phyloP scores from a whole-genome alignment of 2,113 vertebrate species.

The Antennarius striatus region DNA sequence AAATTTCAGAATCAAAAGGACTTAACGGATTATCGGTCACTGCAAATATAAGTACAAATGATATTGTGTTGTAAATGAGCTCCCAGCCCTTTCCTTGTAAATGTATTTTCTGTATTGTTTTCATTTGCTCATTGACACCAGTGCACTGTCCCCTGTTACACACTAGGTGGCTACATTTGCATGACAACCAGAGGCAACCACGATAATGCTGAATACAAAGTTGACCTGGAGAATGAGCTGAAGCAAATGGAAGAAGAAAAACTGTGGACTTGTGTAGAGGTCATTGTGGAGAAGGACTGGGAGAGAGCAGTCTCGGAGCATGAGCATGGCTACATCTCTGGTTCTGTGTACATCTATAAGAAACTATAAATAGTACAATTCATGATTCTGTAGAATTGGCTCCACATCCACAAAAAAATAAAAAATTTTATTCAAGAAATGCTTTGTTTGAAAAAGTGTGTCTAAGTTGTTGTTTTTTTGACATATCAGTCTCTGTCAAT shows the following conservation, averaged over 20 bases:
- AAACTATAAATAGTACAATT: constrained; percentile 56
- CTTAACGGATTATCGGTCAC: too few relatives aligned
- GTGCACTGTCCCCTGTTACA: constrained; percentile 10
- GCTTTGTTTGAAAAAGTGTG: too few relatives aligned
- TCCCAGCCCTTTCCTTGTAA: too few relatives aligned
- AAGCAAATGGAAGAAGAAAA: constrained; percentile 76
- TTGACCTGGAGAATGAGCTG: constrained; percentile 73
- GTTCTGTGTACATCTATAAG: constrained; percentile 84
- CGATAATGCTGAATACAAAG: constrained; percentile 83
- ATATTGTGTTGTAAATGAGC: too few relatives aligned
- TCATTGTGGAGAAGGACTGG: constrained; percentile 81
- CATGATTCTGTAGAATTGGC: background rate
- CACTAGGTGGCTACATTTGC: constrained; percentile 88
- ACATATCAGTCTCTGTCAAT: too few relatives aligned
- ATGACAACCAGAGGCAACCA: constrained; percentile 86
- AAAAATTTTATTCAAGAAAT: too few relatives aligned
- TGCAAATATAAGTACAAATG: too few relatives aligned
- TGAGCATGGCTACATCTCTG: constrained; percentile 83
- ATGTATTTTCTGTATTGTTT: too few relatives aligned
- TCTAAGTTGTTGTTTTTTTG: too few relatives aligned
- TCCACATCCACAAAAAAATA: too few relatives aligned
- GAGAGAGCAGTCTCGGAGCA: constrained; percentile 80
- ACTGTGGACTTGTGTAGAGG: constrained; percentile 76
- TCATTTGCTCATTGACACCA: background rate
- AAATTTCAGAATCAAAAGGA: too few relatives aligned